phyloP scores from a whole-genome alignment of 2,797 vertebrate genomes.

The Nannoperca australis region DNA sequence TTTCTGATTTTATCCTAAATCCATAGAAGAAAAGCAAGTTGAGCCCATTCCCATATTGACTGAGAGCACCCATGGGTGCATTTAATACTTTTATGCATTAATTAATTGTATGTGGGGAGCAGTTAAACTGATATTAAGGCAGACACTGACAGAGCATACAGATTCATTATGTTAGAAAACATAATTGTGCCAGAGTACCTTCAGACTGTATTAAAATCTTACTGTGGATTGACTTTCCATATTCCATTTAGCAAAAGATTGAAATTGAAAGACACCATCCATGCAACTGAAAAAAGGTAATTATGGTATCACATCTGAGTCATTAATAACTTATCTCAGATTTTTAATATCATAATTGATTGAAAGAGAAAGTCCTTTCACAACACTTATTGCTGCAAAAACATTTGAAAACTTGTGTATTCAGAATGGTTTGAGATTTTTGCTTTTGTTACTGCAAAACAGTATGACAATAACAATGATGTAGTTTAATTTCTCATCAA shows the following conservation, averaged over 20 bases:
- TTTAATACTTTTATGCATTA: slow-evolving; percentile 72
- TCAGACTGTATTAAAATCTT: slow-evolving; percentile 48
- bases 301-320: slow-evolving; percentile 21
- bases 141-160: slow-evolving; percentile 31
- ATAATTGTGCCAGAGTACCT: slow-evolving; percentile 29
- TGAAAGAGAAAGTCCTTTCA: slow-evolving; percentile 1
- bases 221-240: slow-evolving; percentile 37
- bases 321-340: slow-evolving; percentile 17
- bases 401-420: slow-evolving; percentile 1
- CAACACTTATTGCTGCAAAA: slow-evolving; percentile 5
- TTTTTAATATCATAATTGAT: slow-evolving; percentile 17
- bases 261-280: slow-evolving; percentile 34
- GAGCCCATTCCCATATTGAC: slow-evolving; percentile 49
- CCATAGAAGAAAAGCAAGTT: slow-evolving; percentile 50
- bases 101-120: slow-evolving; percentile 76
- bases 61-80: slow-evolving; percentile 66
- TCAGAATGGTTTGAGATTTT: background rate
- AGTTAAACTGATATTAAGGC: slow-evolving; percentile 71
- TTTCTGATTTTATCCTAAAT: slow-evolving; percentile 31
- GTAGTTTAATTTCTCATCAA: background rate
- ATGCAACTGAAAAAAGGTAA: slow-evolving; percentile 35
- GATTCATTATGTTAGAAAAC: slow-evolving; percentile 31
- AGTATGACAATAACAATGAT: background rate
- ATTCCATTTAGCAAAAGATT: slow-evolving; percentile 28
- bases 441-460: background rate